Base-by-base conservation (phyloP, 1,140 invertebrate genomes). In the Acromyrmex heyeri region DNA sequence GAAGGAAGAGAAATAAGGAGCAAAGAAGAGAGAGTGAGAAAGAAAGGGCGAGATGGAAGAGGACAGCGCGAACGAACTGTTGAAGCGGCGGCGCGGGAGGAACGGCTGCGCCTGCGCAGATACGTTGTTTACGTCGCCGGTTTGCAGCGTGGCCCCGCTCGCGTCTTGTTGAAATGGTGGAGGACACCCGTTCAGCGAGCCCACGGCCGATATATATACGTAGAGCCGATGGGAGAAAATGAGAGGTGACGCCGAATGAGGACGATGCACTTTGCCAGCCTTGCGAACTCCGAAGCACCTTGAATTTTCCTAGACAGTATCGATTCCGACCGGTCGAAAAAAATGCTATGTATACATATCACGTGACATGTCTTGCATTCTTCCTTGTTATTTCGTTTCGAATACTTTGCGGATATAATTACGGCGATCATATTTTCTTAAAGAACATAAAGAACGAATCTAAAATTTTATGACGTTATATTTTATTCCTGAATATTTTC, bases 81-180 rank as follows among this genome's bases (percentile, higher is more conserved):
- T 50, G 81, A 76, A 87, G 77, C 38, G 62, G 65, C 53, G 77
- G 72, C 24, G 90, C 69, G 72, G 77, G 76, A 79, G 86, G 81
- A 62, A 82, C 65, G 10, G 38, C 24, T 62, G 92, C 93, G 93
- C 93, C 89, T 92, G 93, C 94, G 93, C 93, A 76, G 38, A 61
- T 21, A 24, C 72, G 91, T 95, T 94, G 94, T 95, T 95, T 95
- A 95, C 93, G 92, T 94, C 93, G 91, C 90, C 91, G 91, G 92
- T 8, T 75, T 91, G 88, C 88, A 87, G 75, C 87, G 87, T 82
- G 67, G 77, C 53, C 57, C 61, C 44, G 67, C 78, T 79, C 59
- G 76, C 86, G 59, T 90, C 75, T 77, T 18, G 72, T 55, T 34
- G 69, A 76, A 85, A 90, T 81, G 86, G 72, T 62, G 82, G 88